Percentiles rank a stretch among this genome's conserved stretches.
These are phyloP conservation scores for Styela plicata DNA, from an alignment of 23 tunicate species.

Conservation along the genomic window DNA sequence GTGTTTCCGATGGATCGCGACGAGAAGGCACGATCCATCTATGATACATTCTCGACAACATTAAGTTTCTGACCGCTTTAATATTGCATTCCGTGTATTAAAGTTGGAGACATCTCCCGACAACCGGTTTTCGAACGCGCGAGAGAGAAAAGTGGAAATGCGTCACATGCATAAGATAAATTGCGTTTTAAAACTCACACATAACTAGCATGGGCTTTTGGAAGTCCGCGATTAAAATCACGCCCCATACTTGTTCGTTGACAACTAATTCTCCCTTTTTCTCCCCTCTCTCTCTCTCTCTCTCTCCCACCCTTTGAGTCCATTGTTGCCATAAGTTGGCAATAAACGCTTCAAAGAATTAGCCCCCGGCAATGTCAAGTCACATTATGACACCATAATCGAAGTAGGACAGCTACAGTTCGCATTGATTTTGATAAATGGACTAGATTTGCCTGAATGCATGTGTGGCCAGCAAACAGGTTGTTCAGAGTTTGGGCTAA, in stretches of 20 bases:
- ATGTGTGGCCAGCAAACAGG: too few relatives aligned
- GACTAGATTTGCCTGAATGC: too few relatives aligned
- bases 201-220: too few relatives aligned
- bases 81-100: not conserved
- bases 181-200: too few relatives aligned
- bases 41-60: too few relatives aligned
- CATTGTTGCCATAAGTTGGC: not conserved
- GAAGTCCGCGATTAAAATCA: too few relatives aligned
- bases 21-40: too few relatives aligned
- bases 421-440: not conserved
- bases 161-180: not conserved
- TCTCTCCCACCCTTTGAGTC: too few relatives aligned
- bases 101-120: not conserved
- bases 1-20: too few relatives aligned
- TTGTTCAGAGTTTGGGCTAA: too few relatives aligned
- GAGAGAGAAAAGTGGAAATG: not conserved
- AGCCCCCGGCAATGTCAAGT: not conserved
- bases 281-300: not conserved
- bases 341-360: not conserved
- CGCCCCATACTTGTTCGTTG: too few relatives aligned
- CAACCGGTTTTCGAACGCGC: not conserved
- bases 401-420: not conserved
- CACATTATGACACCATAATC: not conserved
- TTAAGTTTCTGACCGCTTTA: too few relatives aligned
- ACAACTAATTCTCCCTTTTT: not conserved